Base-by-base conservation (phyloP, 2,797 vertebrate genomes). In the Peromyscus melanophrys region DNA sequence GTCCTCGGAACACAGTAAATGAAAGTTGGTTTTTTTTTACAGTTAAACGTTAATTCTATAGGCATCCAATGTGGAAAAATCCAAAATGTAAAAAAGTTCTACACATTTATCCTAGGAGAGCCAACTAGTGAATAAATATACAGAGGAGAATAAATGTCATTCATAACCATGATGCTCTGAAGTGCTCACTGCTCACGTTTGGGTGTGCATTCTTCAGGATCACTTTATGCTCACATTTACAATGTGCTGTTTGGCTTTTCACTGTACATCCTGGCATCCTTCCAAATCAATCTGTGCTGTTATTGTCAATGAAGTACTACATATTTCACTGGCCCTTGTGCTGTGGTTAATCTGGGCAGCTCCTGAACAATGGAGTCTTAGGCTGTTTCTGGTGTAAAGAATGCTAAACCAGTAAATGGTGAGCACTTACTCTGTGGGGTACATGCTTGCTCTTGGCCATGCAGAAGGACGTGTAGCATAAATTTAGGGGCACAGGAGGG, bases 1-100 rank as follows among this genome's bases (percentile, higher is more conserved):
- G 34, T 77, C 43, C 40, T 94, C 96, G 69, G 84, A 77, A 90
- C 37, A 84, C 63, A 84, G 85, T 89, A 92, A 92, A 43, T 84
- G 80, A 95, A 92, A 92, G 8, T 52, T 16, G 25, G 90, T 11
- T 88, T 75, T 90, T 97, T 52, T 52, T 49, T 49, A 71, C 55
- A 92, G 23, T 80, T 65, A 94, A 91, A 52, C 29, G 80, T 75
- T 78, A 16, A 86, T 78, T 82, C 55, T 21, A 85, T 76, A 94
- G 78, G 10, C 77, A 93, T 91, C 89, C 93, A 80, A 73, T 82
- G 80, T 89, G 10, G 12, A 16, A 92, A 57, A 88, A 16, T 85
- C 89, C 80, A 91, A 97, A 91, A 83, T 75, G 5, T 78, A 11
- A 71, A 90, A 57, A 67, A 16, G 34, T 69, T 85, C 71, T 46